Conservation (phyloP, 2,888 invertebrate genomes). For the Diabrotica balteata region DNA sequence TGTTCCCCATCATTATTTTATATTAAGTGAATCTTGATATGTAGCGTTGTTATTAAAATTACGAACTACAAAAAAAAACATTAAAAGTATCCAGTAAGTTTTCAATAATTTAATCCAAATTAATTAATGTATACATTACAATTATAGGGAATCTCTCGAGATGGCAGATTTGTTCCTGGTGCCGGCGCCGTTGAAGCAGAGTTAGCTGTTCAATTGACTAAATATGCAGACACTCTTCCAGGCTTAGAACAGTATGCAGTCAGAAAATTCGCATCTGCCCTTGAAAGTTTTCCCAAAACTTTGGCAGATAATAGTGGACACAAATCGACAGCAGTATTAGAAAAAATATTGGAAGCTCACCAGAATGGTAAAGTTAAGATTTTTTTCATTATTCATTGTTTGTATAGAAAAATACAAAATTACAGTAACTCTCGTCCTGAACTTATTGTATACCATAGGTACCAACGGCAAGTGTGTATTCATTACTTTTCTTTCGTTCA, state of each 20-base stretch:
- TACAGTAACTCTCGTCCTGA: too few relatives aligned
- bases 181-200: slow-evolving; percentile 97
- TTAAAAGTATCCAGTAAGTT: too few relatives aligned
- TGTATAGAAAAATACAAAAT: too few relatives aligned
- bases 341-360: slow-evolving; percentile 93
- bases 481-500: too few relatives aligned
- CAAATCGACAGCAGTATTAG: slow-evolving; percentile 84
- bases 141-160: slow-evolving; percentile 52
- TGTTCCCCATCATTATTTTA: neutral
- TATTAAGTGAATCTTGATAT: neutral
- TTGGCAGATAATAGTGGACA: slow-evolving; percentile 95
- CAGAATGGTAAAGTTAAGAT: slow-evolving; percentile 61
- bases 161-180: slow-evolving; percentile 80
- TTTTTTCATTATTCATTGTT: neutral
- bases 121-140: slow-evolving; percentile 10
- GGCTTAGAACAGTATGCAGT: slow-evolving; percentile 98
- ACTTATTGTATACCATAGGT: too few relatives aligned
- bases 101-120: neutral
- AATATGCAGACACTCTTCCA: slow-evolving; percentile 89
- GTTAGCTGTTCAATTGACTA: slow-evolving; percentile 83
- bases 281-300: slow-evolving; percentile 90
- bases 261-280: slow-evolving; percentile 87
- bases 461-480: too few relatives aligned
- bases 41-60: too few relatives aligned
- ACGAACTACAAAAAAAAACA: too few relatives aligned